Base-by-base conservation (phyloP, 2,797 vertebrate species). In the Saguinus oedipus region DNA sequence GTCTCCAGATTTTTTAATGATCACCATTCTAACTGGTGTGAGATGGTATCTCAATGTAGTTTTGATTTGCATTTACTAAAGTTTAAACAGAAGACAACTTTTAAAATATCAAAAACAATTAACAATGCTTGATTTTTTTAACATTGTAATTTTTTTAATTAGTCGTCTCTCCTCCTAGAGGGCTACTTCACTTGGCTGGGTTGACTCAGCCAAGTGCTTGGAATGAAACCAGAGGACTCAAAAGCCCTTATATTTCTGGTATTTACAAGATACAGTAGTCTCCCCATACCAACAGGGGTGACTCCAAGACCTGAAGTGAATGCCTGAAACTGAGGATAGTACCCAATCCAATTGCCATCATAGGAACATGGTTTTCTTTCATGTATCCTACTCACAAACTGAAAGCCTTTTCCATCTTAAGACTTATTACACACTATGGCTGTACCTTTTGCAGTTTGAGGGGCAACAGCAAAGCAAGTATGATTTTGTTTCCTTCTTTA, bases 11-110 rank as follows among this genome's bases (percentile, higher is more conserved):
- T 55, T 55, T 55, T 55, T 55, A 55, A 55, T 55, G 53, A 55
- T 22, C 7, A 0, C 53, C 53, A 20, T 55, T 53, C 53, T 55
- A 55, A 55, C 53, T 22, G 53, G 53, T 20, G 53, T 55, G 19
- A 55, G 53, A 55, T 55, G 53, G 7, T 55, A 55, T 22, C 53
- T 55, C 53, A 55, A 3, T 22, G 20, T 8, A 22, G 53, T 55
- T 55, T 20, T 22, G 53, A 55, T 55, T 22, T 55, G 53, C 53
- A 55, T 87, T 96, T 94, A 84, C 15, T 48, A 46, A 91, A 61
- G 26, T 92, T 74, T 83, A 8, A 42, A 93, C 4, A 93, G 70
- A 95, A 92, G 20, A 57, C 90, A 87, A 46, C 39, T 80, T 95
- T 85, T 79, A 11, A 68, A 85, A 89, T 81, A 44, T 57, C 39